phyloP scores from a whole-genome alignment of 2,797 vertebrate genomes.

The Silurus aristotelis region DNA sequence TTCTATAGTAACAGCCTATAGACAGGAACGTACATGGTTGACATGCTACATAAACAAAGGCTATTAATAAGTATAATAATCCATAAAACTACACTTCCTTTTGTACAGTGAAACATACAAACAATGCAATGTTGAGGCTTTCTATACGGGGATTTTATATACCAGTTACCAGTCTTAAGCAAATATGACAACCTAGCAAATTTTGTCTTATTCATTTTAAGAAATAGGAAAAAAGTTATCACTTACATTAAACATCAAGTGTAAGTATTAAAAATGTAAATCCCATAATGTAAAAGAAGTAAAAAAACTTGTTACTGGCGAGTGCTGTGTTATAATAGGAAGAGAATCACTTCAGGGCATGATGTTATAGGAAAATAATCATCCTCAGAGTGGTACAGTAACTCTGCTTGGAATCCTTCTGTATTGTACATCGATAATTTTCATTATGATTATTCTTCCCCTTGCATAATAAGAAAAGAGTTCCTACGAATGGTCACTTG shows the following conservation, averaged over 20 bases:
- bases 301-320: neutral
- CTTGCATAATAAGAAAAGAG: neutral
- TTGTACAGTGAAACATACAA: neutral
- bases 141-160: neutral
- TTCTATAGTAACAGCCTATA: neutral
- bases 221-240: neutral
- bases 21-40: neutral
- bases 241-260: neutral
- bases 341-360: neutral
- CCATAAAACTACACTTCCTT: no score
- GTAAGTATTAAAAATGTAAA: neutral
- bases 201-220: neutral
- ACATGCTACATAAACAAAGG: neutral
- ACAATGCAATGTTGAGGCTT: neutral
- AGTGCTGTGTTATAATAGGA: neutral
- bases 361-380: neutral
- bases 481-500: neutral
- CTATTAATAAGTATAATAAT: neutral
- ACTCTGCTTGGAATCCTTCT: neutral
- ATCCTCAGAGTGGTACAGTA: neutral
- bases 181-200: neutral
- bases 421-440: neutral
- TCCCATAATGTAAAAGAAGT: neutral
- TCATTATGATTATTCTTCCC: neutral
- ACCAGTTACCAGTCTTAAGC: neutral